Conservation (phyloP, 2,888 invertebrate genomes). For the Sinelater perroti region DNA sequence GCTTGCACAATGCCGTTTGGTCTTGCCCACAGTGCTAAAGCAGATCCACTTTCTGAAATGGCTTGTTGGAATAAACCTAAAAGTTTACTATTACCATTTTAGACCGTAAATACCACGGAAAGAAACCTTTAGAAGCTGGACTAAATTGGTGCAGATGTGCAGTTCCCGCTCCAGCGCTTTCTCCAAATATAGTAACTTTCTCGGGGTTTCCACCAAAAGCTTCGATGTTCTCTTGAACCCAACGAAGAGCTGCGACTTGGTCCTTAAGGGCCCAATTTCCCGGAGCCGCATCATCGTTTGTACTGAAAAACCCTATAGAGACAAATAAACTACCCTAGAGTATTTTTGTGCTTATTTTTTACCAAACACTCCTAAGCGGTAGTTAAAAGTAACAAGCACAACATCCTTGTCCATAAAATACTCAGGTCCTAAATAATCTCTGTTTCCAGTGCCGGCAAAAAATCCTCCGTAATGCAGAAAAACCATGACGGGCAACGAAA, state of each 20-base stretch:
- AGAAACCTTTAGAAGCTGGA: slow-evolving; percentile 54
- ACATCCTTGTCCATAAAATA: slow-evolving; percentile 64
- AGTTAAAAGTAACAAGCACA: slow-evolving; percentile 62
- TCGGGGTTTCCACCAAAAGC: slow-evolving; percentile 60
- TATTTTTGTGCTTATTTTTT: too few species aligned
- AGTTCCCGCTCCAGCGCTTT: slow-evolving; percentile 62
- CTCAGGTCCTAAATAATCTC: slow-evolving; percentile 61
- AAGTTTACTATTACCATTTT: slow-evolving; percentile 26
- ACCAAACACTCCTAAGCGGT: slow-evolving; percentile 58
- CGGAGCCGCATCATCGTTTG: slow-evolving; percentile 60
- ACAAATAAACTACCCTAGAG: too few species aligned
- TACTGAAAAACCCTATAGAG: slow-evolving; percentile 60
- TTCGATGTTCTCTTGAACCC: slow-evolving; percentile 61
- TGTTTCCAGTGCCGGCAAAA: slow-evolving; percentile 61
- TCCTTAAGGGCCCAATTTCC: slow-evolving; percentile 65
- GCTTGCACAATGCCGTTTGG: slow-evolving; percentile 49
- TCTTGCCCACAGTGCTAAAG: slow-evolving; percentile 56
- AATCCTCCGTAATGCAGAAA: slow-evolving; percentile 66
- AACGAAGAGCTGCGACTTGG: slow-evolving; percentile 61
- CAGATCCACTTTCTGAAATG: slow-evolving; percentile 63
- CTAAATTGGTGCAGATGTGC: slow-evolving; percentile 64
- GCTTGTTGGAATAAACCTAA: slow-evolving; percentile 60
- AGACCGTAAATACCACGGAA: neutral
- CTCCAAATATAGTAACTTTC: slow-evolving; percentile 62
- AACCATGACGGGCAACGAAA: slow-evolving; percentile 60